Percentiles rank a stretch among this genome's conserved stretches.
Conservation (phyloP, 2,888 invertebrate species). For the Neocrepidodera transversa region DNA sequence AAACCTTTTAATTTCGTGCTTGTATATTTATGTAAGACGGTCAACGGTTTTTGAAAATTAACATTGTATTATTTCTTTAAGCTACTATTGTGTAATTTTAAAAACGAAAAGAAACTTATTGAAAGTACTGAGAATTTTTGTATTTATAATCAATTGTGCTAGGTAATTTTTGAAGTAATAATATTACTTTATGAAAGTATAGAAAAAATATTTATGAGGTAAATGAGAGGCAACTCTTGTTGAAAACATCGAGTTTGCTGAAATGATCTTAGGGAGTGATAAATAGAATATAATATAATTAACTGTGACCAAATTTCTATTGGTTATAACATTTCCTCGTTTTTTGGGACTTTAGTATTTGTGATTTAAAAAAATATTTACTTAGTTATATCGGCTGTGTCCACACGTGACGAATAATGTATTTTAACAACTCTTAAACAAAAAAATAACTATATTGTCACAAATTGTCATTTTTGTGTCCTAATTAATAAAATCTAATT, state of each 20-base stretch:
- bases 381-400: not conserved
- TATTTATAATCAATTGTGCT: slow-evolving; percentile 43
- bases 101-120: slow-evolving; percentile 40
- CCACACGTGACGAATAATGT: not conserved
- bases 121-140: slow-evolving; percentile 47
- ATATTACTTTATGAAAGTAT: slow-evolving; percentile 32
- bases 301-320: slow-evolving; percentile 50
- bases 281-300: slow-evolving; percentile 38
- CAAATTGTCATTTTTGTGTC: no score
- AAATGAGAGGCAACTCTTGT: slow-evolving; percentile 43
- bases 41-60: slow-evolving; percentile 36
- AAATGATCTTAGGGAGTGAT: slow-evolving; percentile 34
- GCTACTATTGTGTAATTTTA: slow-evolving; percentile 39
- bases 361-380: slow-evolving; percentile 44
- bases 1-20: slow-evolving; percentile 31
- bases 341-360: slow-evolving; percentile 51
- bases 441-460: no score
- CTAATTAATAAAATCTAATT: no score
- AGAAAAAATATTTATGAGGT: slow-evolving; percentile 27
- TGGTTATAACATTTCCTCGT: slow-evolving; percentile 26
- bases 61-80: slow-evolving; percentile 42
- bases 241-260: slow-evolving; percentile 40
- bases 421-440: no score
- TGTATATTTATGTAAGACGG: slow-evolving; percentile 29
- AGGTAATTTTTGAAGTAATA: slow-evolving; percentile 40